Base-by-base conservation (phyloP, 2,113 vertebrate genomes). In the Strigops habroptila region DNA sequence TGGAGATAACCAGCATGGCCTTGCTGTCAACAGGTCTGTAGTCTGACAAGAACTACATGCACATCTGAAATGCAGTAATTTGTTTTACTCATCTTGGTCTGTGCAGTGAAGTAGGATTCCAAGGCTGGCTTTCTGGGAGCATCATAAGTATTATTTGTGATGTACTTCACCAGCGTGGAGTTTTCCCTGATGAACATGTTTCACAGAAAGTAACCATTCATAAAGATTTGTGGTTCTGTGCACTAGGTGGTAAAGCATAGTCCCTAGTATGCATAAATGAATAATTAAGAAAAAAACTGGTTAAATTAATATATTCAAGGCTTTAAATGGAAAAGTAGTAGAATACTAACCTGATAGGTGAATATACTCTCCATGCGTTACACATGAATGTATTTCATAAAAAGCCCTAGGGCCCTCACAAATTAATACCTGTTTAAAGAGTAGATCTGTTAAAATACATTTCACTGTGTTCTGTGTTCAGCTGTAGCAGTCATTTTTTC, bases 391-490 rank as follows among this genome's bases (percentile, higher is more conserved):
- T 37, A 68, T 86, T 77, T 85, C 8, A 77, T 73, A 73, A 83
- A 93, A 75, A 9, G 8, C 30, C 12, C 25, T 68, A 41, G 2
- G 10, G 33, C 3, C 14, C 5, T 80, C 12, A 78, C 24, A 88
- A 95, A 89, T 83, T 22, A 94, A 74, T 80, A 75, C 30, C 17
- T 43, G 14, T 77, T 88, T 85, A 83, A 92, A 88, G 28, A 92
- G 10, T 28, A 91, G 9, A 51, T 81, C 17, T 48, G 8, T 65
- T 64, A 7, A 82, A 37, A 10, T 14, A 35, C 2, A 55, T 48
- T 70, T 53, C 12, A 37, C 39, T 39, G 39, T 39, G 39, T 39
- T 11, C 39, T 39, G 39, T 8, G 39, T 39, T 11, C 39, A 39
- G 39, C 39, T 39, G 11, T 11, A 39, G 39, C 39, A 39, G 39